Evolutionary conservation across 30 jellyfish, hydroid and myxozoan genomes (phyloP), one percentile per base, ranked within the genome.

Genomic region (Aurelia aurita complex sp. Pacific): DNA sequence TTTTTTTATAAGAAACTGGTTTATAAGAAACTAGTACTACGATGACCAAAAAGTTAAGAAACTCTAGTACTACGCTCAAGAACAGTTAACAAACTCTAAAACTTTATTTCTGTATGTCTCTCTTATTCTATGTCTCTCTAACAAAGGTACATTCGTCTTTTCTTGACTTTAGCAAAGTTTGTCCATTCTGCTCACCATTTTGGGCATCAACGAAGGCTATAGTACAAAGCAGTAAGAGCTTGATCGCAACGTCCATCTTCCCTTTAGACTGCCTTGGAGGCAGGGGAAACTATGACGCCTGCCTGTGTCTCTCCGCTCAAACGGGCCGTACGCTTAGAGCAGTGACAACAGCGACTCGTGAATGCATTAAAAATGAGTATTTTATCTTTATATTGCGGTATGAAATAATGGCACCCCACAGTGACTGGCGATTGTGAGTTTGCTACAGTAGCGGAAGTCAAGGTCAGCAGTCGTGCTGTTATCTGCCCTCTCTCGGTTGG

Each of bases 311-410:
- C 91, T 82, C 91, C 82, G 91, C 74, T 69, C 85, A 77, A 33
- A 82, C 72, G 91, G 76, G 34, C 91, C 91, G 91, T 69, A 75
- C 91, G 91, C 85, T 53, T 65, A 76, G 91, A 82, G 91, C 91
- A 69, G 85, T 62, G 79, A 82, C 77, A 52, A 70, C 91, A 82
- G 91, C 78, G 36, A 75, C 82, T 82, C 85, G 79, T 85, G 74
- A 82, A 52, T 75, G 43, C 32, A 11, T 8, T 2, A 33, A 2
- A 12, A 4, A 70, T 61, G 50, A 73, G 40, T 68, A 82, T 16
- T 67, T 72, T 71, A 64, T 50, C 91, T 82, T 82, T 82, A 82
- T 82, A 82, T 82, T 75, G 85, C 91, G 74, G 76, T 82, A 69
- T 55, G 43, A 46, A 23, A 82, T 82, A 71, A 82, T 82, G 85